Base-by-base conservation (phyloP, 2,113 vertebrate species). In the Coryphaenoides rupestris region DNA sequence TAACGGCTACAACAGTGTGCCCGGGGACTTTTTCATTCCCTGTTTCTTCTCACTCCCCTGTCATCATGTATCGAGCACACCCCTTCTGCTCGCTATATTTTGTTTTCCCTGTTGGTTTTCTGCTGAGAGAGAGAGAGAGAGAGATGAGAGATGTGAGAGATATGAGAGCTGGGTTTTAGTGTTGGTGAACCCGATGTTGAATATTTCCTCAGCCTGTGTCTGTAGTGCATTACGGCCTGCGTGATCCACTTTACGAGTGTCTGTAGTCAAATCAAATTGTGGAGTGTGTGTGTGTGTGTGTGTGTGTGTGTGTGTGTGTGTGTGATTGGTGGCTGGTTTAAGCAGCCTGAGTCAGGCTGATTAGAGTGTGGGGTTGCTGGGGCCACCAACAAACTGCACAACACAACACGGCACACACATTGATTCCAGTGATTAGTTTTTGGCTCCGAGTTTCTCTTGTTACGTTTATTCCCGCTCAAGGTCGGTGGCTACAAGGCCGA, bases 51-150 rank as follows among this genome's bases (percentile, higher is more conserved):
- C 65, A 56, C 61, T 33, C 24, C 66, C 63, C 56, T n/a, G n/a
- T 52, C 33, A 40, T 74, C 66, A 63, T 62, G 57, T 58, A 82
- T 85, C 80, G 69, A 71, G 23, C 47, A 69, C 63, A 69, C 63
- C 45, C 63, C 55, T 70, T 50, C 28, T 55, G 33, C n/a, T n/a
- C 76, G 84, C 88, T 88, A 81, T 74, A 83, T 87, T 62, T 33
- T 59, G 52, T 40, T 40, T n/a, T 75, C 62, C 46, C 57, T 65
- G 50, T 81, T 61, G 75, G 80, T 80, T 72, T 76, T 21, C 66
- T 62, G 62, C n/a, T 80, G 69, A 68, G 62, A 40, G 15, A 52
- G 45, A 62, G 72, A 82, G 74, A 76, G 65, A 81, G 58, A 74
- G 70, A 66, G 82, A 83, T 81, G 63, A 77, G 55, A 72, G 74